A percentile compares a stretch with the other conserved stretches of the same genome.
phyloP scores from a whole-genome alignment of 2,113 vertebrate species.

The Aix galericulata region DNA sequence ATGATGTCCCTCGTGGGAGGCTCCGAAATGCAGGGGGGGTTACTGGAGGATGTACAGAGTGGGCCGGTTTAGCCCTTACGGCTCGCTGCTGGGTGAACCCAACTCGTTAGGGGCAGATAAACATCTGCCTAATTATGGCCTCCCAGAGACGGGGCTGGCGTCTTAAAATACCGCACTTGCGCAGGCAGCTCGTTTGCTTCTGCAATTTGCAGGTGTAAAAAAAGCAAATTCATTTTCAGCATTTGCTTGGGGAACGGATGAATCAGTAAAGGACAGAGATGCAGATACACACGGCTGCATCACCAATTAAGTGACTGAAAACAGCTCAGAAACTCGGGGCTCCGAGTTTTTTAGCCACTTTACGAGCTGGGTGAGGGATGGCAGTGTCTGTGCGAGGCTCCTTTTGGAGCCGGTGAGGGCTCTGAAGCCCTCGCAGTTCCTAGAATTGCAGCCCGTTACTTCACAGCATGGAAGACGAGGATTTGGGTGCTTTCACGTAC shows the following conservation, averaged over 20 bases:
- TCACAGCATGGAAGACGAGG: neutral
- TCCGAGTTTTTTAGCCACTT: neutral
- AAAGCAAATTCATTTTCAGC: neutral
- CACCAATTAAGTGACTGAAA: neutral
- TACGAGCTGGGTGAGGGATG: neutral
- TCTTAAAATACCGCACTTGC: neutral
- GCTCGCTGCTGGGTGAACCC: neutral
- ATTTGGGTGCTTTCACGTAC: neutral
- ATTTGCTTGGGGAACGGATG: neutral
- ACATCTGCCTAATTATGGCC: neutral
- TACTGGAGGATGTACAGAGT: neutral
- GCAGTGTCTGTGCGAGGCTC: neutral
- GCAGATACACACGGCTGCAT: neutral
- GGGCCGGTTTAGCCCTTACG: neutral
- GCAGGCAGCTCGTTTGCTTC: neutral
- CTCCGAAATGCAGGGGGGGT: neutral
- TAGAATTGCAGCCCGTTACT: neutral
- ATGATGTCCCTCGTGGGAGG: rapidly evolving
- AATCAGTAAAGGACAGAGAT: neutral
- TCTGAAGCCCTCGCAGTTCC: neutral
- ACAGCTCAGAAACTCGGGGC: neutral
- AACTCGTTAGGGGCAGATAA: neutral
- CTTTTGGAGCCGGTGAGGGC: neutral
- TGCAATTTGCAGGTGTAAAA: neutral
- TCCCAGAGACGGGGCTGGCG: neutral